phyloP scores from a whole-genome alignment of 1,140 invertebrate genomes.

The Magallana gigas region DNA sequence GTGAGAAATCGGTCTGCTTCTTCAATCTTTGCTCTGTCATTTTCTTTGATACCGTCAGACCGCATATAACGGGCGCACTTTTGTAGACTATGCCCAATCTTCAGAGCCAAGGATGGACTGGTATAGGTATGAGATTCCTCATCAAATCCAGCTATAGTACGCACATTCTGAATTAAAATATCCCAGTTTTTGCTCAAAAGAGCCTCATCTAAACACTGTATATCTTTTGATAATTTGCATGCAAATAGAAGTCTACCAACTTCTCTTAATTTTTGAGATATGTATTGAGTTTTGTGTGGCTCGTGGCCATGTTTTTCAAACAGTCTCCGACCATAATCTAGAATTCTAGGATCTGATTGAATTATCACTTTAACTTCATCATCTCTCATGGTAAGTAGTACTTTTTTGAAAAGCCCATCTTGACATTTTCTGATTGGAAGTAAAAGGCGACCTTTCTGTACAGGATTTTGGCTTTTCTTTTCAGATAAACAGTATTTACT shows the following conservation, averaged over 20 bases:
- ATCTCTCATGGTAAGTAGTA: slow-evolving; percentile 24
- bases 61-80: slow-evolving; percentile 14
- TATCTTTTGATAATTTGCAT: not conserved
- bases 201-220: slow-evolving; percentile 10
- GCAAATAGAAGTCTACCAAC: not conserved
- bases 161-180: slow-evolving; percentile 27
- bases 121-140: not conserved
- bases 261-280: slow-evolving; percentile 32
- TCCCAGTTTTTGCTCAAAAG: slow-evolving; percentile 26
- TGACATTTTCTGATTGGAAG: slow-evolving; percentile 35
- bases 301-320: slow-evolving; percentile 33
- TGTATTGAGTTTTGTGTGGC: slow-evolving; percentile 34
- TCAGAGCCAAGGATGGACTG: slow-evolving; percentile 25
- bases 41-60: slow-evolving; percentile 31
- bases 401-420: slow-evolving; percentile 18
- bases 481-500: slow-evolving; percentile 14
- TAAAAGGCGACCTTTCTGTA: not conserved
- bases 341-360: slow-evolving; percentile 9
- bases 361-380: slow-evolving; percentile 1
- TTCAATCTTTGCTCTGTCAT: not conserved
- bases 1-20: slow-evolving; percentile 10
- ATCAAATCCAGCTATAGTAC: not conserved
- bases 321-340: not conserved
- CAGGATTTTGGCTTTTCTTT: not conserved
- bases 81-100: slow-evolving; percentile 27